Conservation (phyloP, 2,113 vertebrate species). For the Prionailurus bengalensis region DNA sequence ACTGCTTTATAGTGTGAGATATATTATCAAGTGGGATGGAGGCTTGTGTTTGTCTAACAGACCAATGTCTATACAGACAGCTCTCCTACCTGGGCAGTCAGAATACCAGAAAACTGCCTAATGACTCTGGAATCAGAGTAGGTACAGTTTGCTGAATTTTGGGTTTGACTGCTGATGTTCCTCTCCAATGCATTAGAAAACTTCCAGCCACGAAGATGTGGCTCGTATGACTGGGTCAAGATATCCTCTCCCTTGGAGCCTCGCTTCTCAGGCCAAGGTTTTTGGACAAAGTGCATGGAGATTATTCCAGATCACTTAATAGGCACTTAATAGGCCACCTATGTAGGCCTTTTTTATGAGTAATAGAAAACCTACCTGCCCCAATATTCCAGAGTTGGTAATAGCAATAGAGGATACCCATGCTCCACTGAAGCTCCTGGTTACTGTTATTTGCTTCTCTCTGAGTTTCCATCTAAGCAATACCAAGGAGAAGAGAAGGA, state of each 20-base stretch:
- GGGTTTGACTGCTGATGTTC: not conserved
- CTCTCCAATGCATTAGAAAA: not conserved
- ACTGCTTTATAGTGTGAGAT: not conserved
- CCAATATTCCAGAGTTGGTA: not conserved
- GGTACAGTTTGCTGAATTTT: not conserved
- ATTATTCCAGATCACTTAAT: not conserved
- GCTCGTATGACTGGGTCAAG: not conserved
- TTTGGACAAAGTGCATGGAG: not conserved
- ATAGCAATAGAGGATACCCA: rapidly evolving
- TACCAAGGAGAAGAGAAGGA: conserved; percentile 28
- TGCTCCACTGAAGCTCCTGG: not conserved
- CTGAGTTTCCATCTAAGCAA: not conserved
- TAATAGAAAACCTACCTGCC: not conserved
- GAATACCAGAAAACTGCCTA: not conserved
- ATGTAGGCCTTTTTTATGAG: not conserved
- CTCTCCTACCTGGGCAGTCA: not conserved
- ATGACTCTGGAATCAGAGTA: not conserved
- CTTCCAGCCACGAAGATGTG: not conserved
- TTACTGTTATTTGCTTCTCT: not conserved
- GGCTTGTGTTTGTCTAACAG: not conserved
- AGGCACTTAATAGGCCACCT: not conserved
- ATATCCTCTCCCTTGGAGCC: not conserved
- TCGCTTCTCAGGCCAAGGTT: not conserved
- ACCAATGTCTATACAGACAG: not conserved
- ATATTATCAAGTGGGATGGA: not conserved